A percentile compares a stretch with the other conserved stretches of the same genome.
phyloP scores from a whole-genome alignment of 2,797 vertebrate species.

The Borostomias antarcticus region DNA sequence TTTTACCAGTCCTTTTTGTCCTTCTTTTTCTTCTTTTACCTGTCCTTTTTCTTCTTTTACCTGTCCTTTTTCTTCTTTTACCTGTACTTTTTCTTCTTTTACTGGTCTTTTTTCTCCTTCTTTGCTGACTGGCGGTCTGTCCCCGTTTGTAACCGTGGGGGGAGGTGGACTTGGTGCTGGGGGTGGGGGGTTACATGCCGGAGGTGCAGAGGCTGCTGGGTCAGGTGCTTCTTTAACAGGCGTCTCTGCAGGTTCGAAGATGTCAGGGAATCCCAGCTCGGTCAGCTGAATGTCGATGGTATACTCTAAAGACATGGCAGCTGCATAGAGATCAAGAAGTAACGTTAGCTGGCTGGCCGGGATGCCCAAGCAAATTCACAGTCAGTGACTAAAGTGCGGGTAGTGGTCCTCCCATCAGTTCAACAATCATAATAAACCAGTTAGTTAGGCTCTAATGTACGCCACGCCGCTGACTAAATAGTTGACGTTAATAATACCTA shows the following conservation, averaged over 20 bases:
- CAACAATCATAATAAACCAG: too few species aligned
- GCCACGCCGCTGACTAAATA: too few species aligned
- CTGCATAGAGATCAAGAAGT: background rate
- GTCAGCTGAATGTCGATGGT: conserved; percentile 80
- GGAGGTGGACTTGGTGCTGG: conserved; percentile 13
- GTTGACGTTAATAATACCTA: too few species aligned
- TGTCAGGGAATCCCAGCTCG: conserved; percentile 71
- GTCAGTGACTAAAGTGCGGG: too few species aligned
- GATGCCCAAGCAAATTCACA: too few species aligned
- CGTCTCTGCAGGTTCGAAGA: conserved; percentile 40
- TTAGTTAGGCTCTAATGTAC: too few species aligned
- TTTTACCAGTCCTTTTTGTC: background rate
- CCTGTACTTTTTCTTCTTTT: background rate
- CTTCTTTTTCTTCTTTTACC: background rate
- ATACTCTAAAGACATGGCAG: conserved; percentile 76
- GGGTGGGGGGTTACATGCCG: conserved; percentile 21
- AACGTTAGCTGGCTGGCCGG: too few species aligned
- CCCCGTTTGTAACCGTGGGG: conserved; percentile 3
- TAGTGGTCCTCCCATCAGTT: too few species aligned
- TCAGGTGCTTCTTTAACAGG: conserved; percentile 32
- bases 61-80: background rate
- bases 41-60: background rate
- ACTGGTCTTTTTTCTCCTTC: background rate
- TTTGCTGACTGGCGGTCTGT: background rate
- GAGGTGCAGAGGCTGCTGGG: conserved; percentile 28